Percentiles rank a stretch among this genome's conserved stretches.
These are phyloP conservation scores for Felis catus DNA, from an alignment of 2,113 vertebrate species.

Conservation along the genomic window DNA sequence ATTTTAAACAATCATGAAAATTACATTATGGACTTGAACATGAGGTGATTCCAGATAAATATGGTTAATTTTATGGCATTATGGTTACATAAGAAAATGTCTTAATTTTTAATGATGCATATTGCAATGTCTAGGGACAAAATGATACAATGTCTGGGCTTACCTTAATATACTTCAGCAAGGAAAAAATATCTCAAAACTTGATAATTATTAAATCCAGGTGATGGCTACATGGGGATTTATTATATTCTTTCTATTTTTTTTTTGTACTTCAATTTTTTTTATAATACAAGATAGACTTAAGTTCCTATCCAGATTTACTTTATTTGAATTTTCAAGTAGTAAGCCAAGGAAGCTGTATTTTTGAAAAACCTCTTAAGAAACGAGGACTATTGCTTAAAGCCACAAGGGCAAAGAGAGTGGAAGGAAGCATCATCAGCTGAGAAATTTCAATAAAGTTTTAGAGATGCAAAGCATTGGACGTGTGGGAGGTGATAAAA, in stretches of 20 bases:
- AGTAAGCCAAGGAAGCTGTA: neutral
- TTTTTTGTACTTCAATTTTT: neutral
- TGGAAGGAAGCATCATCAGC: neutral
- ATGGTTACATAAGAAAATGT: neutral
- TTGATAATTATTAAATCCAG: neutral
- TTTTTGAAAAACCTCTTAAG: constrained; percentile 2
- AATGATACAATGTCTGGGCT: neutral
- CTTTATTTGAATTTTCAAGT: constrained; percentile 23
- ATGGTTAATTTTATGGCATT: neutral
- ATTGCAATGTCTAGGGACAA: neutral
- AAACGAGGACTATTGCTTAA: constrained; percentile 15
- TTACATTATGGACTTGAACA: neutral
- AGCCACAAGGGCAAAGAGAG: neutral
- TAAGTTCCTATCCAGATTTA: neutral
- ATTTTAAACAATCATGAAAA: neutral
- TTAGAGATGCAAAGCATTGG: neutral
- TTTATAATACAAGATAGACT: neutral
- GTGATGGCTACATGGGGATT: neutral
- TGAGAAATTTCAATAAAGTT: neutral
- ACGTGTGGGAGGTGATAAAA: neutral
- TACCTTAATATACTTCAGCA: neutral
- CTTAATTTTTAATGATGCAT: neutral
- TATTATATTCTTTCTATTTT: neutral
- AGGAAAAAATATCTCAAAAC: neutral
- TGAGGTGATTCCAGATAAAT: neutral